Evolutionary conservation across 2,888 invertebrate species (phyloP).

Genomic region (Leptothorax acervorum): DNA sequence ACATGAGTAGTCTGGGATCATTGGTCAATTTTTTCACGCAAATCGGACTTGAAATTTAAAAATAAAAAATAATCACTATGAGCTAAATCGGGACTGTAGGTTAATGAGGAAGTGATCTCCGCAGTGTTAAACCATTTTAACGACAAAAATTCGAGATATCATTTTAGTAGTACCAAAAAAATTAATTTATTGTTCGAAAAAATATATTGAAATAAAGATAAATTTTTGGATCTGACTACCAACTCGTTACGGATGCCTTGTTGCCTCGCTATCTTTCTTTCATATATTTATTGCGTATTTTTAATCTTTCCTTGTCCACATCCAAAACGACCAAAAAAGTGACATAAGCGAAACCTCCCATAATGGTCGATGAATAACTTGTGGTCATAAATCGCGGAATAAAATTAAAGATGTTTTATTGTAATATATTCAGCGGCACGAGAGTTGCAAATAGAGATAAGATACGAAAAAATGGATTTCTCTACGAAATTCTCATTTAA

Average conservation of each 20-base stretch:
- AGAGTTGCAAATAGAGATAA: not conserved
- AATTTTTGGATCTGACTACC: not conserved
- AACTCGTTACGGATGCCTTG: not conserved
- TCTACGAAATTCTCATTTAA: conserved; percentile 14
- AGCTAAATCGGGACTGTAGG: not conserved
- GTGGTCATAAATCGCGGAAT: not conserved
- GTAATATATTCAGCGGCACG: not conserved
- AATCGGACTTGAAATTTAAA: not conserved
- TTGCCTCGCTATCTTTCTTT: not conserved
- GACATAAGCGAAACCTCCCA: not conserved
- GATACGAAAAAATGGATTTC: not conserved
- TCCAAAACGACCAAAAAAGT: not conserved
- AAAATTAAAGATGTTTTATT: not conserved
- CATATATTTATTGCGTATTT: not conserved
- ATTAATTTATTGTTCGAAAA: not conserved
- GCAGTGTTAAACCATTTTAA: not conserved
- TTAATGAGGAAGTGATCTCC: not conserved
- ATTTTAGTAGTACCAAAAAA: not conserved
- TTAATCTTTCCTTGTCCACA: not conserved
- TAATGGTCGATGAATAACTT: not conserved
- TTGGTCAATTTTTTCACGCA: not conserved
- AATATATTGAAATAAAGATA: not conserved
- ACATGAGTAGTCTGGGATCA: too few relatives aligned
- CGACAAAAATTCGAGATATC: not conserved
- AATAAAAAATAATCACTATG: not conserved